Percentiles rank a stretch among this genome's conserved stretches.
phyloP scores from a whole-genome alignment of 1,140 invertebrate genomes.

The Drosophila ironensis region DNA sequence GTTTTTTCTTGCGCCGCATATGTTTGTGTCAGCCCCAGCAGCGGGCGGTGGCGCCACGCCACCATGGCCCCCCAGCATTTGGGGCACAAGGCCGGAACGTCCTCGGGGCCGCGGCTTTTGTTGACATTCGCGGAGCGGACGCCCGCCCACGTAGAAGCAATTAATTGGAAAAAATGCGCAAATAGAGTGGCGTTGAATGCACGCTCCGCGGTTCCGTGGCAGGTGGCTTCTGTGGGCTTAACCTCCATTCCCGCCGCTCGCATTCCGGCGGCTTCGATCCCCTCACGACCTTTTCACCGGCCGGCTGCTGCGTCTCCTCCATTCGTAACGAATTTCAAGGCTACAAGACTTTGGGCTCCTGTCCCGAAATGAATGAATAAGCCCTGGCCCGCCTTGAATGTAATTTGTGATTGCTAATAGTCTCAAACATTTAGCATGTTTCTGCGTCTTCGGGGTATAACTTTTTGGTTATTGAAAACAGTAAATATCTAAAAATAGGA shows the following conservation, averaged over 20 bases:
- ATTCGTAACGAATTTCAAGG: conserved; percentile 6
- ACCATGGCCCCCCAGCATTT: not conserved
- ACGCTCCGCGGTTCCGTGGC: conserved; percentile 6
- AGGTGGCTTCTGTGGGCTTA: conserved; percentile 67
- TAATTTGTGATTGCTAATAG: conserved; percentile 42
- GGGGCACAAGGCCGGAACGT: conserved; percentile 16
- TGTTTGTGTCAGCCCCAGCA: conserved; percentile 62
- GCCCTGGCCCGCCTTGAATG: conserved; percentile 9
- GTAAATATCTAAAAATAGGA: too few species aligned
- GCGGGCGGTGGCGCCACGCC: conserved; percentile 20
- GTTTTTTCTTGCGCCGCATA: conserved; percentile 12
- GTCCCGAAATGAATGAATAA: not conserved
- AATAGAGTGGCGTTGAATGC: conserved; percentile 51
- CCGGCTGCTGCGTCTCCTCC: not conserved
- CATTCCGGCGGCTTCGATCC: not conserved
- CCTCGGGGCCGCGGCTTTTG: conserved; percentile 46
- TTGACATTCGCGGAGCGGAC: conserved; percentile 57
- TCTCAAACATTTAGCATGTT: conserved; percentile 8
- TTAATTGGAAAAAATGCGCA: conserved; percentile 78
- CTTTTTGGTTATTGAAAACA: too few species aligned
- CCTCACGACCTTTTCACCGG: not conserved
- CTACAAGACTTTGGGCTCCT: conserved; percentile 17
- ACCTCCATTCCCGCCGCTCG: conserved; percentile 49
- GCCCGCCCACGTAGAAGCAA: conserved; percentile 65
- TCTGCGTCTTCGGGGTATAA: not conserved